Percentiles rank a stretch among this genome's conserved stretches.
These are phyloP conservation scores for Mactra quadrangularis DNA, from an alignment of 1,140 invertebrate genomes.

Conservation along the genomic window DNA sequence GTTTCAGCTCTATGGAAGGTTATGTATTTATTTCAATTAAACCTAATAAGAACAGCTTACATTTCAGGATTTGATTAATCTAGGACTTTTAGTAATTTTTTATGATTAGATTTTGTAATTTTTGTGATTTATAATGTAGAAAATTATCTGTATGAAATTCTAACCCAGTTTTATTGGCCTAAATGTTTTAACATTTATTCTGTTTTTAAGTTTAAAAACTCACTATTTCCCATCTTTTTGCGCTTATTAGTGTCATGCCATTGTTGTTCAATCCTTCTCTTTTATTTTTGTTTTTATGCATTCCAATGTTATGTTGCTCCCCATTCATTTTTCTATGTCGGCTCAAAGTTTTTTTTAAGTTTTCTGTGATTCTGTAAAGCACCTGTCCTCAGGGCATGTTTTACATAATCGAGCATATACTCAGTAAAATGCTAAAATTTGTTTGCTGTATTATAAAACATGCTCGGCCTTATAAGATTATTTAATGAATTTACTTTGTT, in stretches of 20 bases:
- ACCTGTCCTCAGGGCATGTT: slow-evolving; percentile 10
- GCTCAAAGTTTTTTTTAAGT: slow-evolving; percentile 25
- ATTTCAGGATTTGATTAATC: slow-evolving; percentile 43
- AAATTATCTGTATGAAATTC: neutral
- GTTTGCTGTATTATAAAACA: too few species aligned
- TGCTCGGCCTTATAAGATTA: too few species aligned
- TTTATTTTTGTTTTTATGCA: slow-evolving; percentile 35
- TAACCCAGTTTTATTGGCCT: slow-evolving; percentile 30
- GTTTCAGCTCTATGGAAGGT: slow-evolving; percentile 52
- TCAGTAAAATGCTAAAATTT: too few species aligned
- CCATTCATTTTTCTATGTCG: slow-evolving; percentile 16
- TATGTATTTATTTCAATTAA: slow-evolving; percentile 15
- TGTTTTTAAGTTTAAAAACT: slow-evolving; percentile 13
- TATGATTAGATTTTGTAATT: slow-evolving; percentile 21
- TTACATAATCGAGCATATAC: neutral
- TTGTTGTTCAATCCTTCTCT: neutral
- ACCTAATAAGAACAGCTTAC: slow-evolving; percentile 31
- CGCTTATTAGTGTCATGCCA: slow-evolving; percentile 27
- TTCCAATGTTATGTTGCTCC: slow-evolving; percentile 24
- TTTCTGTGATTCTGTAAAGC: neutral
- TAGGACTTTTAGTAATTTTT: slow-evolving; percentile 19
- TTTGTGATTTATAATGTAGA: slow-evolving; percentile 18
- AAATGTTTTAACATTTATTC: slow-evolving; percentile 15
- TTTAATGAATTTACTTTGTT: too few species aligned
- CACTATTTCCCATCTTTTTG: slow-evolving; percentile 6